Base-by-base conservation (phyloP, 2,888 invertebrate species). In the Tinea semifulvella region DNA sequence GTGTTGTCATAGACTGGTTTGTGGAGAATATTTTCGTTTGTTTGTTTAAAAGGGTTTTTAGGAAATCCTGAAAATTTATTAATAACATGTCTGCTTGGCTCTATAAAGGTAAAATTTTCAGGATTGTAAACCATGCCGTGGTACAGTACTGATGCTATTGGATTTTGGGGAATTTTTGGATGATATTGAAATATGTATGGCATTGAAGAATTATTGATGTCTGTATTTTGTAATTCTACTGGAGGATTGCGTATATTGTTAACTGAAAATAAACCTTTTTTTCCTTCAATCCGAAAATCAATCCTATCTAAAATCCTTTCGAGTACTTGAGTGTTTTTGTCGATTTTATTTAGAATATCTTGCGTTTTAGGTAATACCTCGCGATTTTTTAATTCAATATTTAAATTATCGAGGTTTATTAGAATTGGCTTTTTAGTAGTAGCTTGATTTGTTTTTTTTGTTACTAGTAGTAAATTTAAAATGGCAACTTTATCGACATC, bases 291-390 rank as follows among this genome's bases (percentile, higher is more conserved):
- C 11, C 22, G 6, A 13, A 22, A 10, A 17, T 61, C 48, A 7
- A 77, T 43, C 53, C 67, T 69, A n/a, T 53, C 45, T 6, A 79
- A 49, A 39, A 76, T 72, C 0, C 39, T 48, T 49, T 70, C 58
- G 7, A 77, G 45, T 10, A 71, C 53, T 16, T 65, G 59, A 0
- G 76, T 75, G 36, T 77, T 77, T 45, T 49, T 58, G 25, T 74
- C 68, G 0, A 77, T 67, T 50, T 69, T 71, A n/a, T 56, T 58
- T 13, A 79, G 47, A 11, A 79, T 68, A 49, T 65, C 61, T 13
- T 60, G 60, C 0, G 74, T 73, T 6, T 22, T 40, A 6, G 40
- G 11, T 5, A n/a, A 40, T 38, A n/a, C n/a, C n/a, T n/a, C n/a
- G n/a, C n/a, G n/a, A n/a, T n/a, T n/a, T n/a, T n/a, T n/a, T n/a